Base-by-base conservation (phyloP, 1,140 invertebrate species). In the Macrosteles quadrilineatus region DNA sequence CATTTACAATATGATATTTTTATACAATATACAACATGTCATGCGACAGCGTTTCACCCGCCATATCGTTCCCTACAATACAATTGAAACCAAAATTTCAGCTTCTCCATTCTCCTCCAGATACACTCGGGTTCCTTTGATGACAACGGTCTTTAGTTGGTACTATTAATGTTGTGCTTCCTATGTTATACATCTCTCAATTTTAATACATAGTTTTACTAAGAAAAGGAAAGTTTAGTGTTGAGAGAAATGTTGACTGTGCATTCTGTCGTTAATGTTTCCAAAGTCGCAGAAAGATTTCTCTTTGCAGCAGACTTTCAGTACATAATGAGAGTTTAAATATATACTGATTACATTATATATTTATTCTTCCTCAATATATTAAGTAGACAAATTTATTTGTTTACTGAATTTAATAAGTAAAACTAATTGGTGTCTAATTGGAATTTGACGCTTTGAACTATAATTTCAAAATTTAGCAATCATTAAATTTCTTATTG, bases 121-220 rank as follows among this genome's bases (percentile, higher is more conserved):
- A 45, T 43, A 66, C 63, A 43, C 31, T 66, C 25, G 14, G 63
- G 63, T 66, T 66, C 63, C 63, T 66, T 66, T 43, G 27, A 66
- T 43, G 25, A 66, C 63, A 66, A 66, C 63, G 63, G 63, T 66
- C 63, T 66, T 66, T 66, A 45, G 63, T 66, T 66, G 40, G 32
- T 66, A 66, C 63, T 66, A 66, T 45, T 66, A 43, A 66, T 66
- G 40, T 43, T 66, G 63, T 66, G 63, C 63, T 66, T 66, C 63
- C 63, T 66, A 66, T 66, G 63, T 66, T 66, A 66, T 66, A 66
- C 63, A 66, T 43, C 40, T 59, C 55, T 59, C 55, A 59, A 59
- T 59, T 59, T 59, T 59, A 59, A 59, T 59, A 59, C 55, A 59
- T 59, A 59, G 55, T 59, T 59, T 59, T 59, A 59, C 55, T 59